Evolutionary conservation across 2,797 vertebrate species (phyloP), one percentile per base, ranked within the genome.

Genomic region (Melanotaenia pygmaea): DNA sequence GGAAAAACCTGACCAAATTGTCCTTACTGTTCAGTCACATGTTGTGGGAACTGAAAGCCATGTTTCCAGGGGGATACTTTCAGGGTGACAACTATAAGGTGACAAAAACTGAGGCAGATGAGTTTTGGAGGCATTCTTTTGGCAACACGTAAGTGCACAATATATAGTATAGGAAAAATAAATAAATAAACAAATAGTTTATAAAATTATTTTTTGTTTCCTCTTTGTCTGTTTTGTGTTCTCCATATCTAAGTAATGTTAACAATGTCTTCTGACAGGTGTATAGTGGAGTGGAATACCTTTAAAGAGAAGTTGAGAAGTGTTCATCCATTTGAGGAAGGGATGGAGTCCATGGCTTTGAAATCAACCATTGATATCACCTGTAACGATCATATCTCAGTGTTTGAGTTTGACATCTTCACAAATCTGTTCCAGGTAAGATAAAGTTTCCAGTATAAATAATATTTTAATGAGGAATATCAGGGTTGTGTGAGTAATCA

Each of bases 371-470:
- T 97, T 1, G 96, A 97, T 80, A 94, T 98, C 79, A 97, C 96
- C 63, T 96, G 96, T 72, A 97, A 93, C 0, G 93, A 95, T 59
- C 87, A 97, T 43, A 86, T 98, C 80, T 96, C 97, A 11, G 63
- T 97, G 88, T 97, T 97, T 34, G 96, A 97, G 91, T 98, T 97
- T 79, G 96, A 98, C 80, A 92, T 97, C 87, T 98, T 98, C 86
- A 96, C 96, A 1, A 91, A 95, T 28, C 95, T 98, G 45, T 98
- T 97, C 89, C 96, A 97, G 96, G 97, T 97, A 83, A 74, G 34
- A 1, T 10, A 22, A 73, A 20, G 2, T 12, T 47, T 24, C 26
- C 22, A 11, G 43, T n/a, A 18, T 10, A 2, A 8, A 1, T 4
- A 10, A 34, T 14, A 47, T 13, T n/a, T 13, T n/a, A 14, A 12